Conservation (phyloP, 2,888 invertebrate species). For the Acleris holmiana region DNA sequence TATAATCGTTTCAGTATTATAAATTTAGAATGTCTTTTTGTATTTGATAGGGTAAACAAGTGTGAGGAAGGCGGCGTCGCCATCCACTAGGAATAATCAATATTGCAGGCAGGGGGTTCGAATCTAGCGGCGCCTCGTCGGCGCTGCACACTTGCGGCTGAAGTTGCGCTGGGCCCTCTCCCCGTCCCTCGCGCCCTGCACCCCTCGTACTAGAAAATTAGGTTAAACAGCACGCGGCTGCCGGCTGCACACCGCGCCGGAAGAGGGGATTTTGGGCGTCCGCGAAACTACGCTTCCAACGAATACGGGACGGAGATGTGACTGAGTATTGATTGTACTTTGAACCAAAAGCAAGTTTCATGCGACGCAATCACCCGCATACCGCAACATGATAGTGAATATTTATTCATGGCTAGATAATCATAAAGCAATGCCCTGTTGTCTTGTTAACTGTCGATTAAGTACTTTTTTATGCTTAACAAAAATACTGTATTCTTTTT, state of each 20-base stretch:
- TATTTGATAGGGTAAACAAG: constrained; percentile 18
- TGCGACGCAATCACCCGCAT: constrained; percentile 48
- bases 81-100: constrained; percentile 59
- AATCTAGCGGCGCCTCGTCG: constrained; percentile 69
- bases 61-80: constrained; percentile 24
- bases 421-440: too few species aligned
- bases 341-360: constrained; percentile 64
- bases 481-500: too few species aligned
- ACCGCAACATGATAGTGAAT: background rate
- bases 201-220: constrained; percentile 80
- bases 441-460: too few species aligned
- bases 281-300: constrained; percentile 77
- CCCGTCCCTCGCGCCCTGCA: constrained; percentile 60
- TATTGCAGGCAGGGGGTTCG: constrained; percentile 70
- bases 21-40: background rate
- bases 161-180: constrained; percentile 65
- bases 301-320: constrained; percentile 80
- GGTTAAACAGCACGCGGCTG: constrained; percentile 81
- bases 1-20: background rate
- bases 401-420: too few species aligned
- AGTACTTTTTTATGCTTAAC: too few species aligned
- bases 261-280: constrained; percentile 78
- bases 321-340: constrained; percentile 81
- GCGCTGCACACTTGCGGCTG: constrained; percentile 76
- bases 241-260: constrained; percentile 75